phyloP scores from a whole-genome alignment of 2,113 vertebrate genomes.

The Cacatua alba region DNA sequence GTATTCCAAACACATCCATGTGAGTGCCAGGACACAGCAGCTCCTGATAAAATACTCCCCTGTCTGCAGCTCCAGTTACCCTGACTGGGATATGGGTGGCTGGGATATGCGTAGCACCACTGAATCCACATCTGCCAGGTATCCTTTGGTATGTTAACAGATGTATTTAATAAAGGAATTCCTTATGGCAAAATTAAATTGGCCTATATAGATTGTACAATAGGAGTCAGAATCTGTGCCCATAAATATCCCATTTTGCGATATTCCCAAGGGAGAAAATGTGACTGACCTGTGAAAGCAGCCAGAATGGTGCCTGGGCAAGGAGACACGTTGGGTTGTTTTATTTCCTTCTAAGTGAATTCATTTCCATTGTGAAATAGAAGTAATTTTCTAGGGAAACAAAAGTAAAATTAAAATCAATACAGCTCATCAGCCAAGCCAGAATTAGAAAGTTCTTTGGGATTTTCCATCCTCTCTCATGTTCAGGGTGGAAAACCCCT shows the following conservation, averaged over 20 bases:
- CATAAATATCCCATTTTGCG: background rate
- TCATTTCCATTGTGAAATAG: background rate
- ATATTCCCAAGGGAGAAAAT: background rate
- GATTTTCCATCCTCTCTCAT: background rate
- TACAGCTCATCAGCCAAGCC: background rate
- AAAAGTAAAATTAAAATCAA: background rate
- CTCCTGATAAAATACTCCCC: background rate
- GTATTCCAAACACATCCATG: background rate
- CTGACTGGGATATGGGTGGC: background rate
- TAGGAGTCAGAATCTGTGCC: background rate
- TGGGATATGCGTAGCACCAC: too few species aligned
- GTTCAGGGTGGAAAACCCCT: background rate
- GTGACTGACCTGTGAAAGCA: background rate
- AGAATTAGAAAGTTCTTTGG: background rate
- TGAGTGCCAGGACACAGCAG: rapidly evolving
- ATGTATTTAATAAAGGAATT: too few species aligned
- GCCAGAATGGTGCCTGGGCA: background rate
- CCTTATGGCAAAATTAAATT: background rate
- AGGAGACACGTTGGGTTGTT: rapidly evolving
- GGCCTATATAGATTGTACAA: rapidly evolving
- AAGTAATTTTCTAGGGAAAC: background rate
- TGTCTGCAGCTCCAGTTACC: background rate
- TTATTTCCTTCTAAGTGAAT: too few species aligned
- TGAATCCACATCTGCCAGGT: background rate
- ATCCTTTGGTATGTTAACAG: background rate